Evolutionary conservation across 92 coral and sea anemone species (phyloP).

Genomic region (Blastomussa wellsi): DNA sequence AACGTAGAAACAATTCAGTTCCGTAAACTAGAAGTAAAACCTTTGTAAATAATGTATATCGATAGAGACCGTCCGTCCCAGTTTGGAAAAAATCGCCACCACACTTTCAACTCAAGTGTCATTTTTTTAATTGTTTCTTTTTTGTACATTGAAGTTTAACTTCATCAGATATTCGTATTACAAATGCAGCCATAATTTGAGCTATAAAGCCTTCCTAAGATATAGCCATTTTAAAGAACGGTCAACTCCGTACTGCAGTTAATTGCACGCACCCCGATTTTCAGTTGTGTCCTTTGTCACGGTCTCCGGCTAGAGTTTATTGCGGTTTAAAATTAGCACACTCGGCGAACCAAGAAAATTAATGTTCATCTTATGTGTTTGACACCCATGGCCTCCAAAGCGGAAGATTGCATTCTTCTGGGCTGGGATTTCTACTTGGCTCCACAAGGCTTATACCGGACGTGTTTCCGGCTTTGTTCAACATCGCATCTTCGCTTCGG

Average conservation of each 20-base stretch:
- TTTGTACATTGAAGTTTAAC: background rate
- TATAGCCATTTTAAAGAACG: background rate
- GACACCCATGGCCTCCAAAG: conserved; percentile 47
- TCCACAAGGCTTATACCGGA: background rate
- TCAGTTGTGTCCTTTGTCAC: background rate
- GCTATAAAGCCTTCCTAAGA: background rate
- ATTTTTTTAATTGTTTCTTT: conserved; percentile 9
- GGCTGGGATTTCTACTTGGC: background rate
- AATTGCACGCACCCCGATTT: conserved; percentile 9
- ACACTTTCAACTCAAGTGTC: background rate
- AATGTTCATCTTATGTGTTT: background rate
- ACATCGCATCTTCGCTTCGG: background rate
- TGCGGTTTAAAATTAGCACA: background rate
- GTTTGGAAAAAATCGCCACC: background rate
- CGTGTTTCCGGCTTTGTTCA: background rate
- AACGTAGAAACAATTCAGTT: too few relatives aligned
- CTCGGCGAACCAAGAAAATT: background rate
- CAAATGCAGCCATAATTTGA: background rate
- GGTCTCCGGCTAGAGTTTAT: background rate
- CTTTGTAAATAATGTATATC: too few relatives aligned
- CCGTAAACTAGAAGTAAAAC: too few relatives aligned
- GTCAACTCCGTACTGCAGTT: conserved; percentile 22
- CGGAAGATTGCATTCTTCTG: background rate
- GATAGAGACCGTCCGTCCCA: background rate
- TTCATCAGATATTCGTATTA: background rate